Conservation (phyloP, 2,113 vertebrate genomes). For the Perca schrenkii region DNA sequence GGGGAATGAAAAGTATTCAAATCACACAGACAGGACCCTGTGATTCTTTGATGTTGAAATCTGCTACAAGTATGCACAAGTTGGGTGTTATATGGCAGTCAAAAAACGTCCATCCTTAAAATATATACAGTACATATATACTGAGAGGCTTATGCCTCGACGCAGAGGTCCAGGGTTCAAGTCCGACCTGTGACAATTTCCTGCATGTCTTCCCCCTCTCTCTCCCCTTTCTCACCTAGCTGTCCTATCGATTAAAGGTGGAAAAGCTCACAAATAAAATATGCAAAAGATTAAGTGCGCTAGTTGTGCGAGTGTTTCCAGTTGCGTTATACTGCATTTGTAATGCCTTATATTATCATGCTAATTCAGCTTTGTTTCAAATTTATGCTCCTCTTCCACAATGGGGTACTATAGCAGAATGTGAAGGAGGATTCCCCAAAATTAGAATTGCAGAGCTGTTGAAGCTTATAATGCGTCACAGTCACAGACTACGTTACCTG, state of each 20-base stretch:
- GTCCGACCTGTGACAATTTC: too few relatives aligned
- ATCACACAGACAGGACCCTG: background rate
- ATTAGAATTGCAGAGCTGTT: background rate
- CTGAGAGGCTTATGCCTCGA: too few relatives aligned
- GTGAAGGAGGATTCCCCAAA: conserved; percentile 9
- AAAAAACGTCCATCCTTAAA: conserved; percentile 1
- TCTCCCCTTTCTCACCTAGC: too few relatives aligned
- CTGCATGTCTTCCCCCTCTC: too few relatives aligned
- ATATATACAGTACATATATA: background rate
- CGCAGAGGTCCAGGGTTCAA: too few relatives aligned
- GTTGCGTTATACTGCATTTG: background rate
- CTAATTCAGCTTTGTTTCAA: conserved; percentile 9
- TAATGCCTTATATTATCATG: background rate
- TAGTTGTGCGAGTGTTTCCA: background rate
- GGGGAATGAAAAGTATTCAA: background rate
- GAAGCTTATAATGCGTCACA: background rate
- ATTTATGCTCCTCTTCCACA: background rate
- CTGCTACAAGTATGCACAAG: background rate
- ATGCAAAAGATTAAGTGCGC: background rate
- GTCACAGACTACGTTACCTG: background rate
- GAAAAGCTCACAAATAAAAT: background rate
- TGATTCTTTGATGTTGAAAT: background rate
- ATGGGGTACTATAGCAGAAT: background rate
- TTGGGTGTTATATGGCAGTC: background rate
- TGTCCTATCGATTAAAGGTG: too few relatives aligned